Percentiles rank a stretch among this genome's conserved stretches.
phyloP scores from a whole-genome alignment of 2,113 vertebrate species.

The Oryzias javanicus region DNA sequence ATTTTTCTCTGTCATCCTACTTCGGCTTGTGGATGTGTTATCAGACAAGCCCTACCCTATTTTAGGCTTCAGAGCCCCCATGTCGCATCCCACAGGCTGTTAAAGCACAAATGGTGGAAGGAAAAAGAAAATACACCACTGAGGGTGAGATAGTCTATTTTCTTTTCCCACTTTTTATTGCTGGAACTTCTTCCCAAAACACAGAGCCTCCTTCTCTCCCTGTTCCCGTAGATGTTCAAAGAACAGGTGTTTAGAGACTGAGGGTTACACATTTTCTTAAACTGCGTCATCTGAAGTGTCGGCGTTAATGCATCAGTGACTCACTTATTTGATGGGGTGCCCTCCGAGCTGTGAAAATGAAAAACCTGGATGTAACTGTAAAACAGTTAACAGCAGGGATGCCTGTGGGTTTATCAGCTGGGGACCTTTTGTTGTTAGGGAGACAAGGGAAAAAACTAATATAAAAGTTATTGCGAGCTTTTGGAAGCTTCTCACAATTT shows the following conservation, averaged over 20 bases:
- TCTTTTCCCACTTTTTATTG: constrained; percentile 30
- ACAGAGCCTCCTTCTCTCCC: constrained; percentile 1
- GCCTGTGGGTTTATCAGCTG: constrained; percentile 24
- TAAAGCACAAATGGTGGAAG: constrained; percentile 51
- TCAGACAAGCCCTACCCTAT: constrained; percentile 53
- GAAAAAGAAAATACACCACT: constrained; percentile 32
- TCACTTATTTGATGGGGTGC: constrained; percentile 3
- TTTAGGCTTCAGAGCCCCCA: constrained; percentile 57
- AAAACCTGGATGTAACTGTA: constrained; percentile 25
- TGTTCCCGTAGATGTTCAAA: constrained; percentile 17
- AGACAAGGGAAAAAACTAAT: constrained; percentile 26
- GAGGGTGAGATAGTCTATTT: constrained; percentile 50
- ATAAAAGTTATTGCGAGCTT: constrained; percentile 9
- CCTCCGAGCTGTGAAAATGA: constrained; percentile 25
- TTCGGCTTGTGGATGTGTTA: constrained; percentile 29
- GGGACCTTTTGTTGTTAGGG: constrained; percentile 19
- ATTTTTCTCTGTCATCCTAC: constrained; percentile 33
- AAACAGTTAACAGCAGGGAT: constrained; percentile 43
- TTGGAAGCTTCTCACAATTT: constrained; percentile 20
- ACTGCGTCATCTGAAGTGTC: constrained; percentile 1
- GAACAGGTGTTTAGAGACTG: background rate
- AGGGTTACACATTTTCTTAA: constrained; percentile 32
- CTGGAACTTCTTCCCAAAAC: constrained; percentile 18
- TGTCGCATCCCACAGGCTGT: constrained; percentile 52
- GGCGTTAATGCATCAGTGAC: constrained; percentile 11